These are phyloP conservation scores for Cosmopolites sordidus DNA, from an alignment of 2,888 invertebrate species.

Conservation along the genomic window DNA sequence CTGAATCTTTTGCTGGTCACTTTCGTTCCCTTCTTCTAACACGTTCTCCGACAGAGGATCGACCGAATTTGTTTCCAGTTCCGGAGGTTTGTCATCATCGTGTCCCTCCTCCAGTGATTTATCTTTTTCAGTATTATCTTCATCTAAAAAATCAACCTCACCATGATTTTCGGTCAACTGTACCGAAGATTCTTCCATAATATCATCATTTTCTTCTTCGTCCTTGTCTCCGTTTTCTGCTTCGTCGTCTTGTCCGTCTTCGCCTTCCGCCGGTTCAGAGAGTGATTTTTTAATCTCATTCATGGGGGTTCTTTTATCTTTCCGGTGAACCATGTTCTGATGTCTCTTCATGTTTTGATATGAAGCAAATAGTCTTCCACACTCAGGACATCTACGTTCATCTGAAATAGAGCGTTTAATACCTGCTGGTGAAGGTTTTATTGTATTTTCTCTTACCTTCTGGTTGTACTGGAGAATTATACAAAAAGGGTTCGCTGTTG, in stretches of 20 bases:
- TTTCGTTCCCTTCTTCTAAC: not conserved
- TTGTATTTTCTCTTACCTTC: not conserved
- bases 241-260: no score
- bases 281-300: conserved; percentile 19
- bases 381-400: conserved; percentile 34
- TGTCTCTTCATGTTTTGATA: conserved; percentile 40
- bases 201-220: no score
- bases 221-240: no score
- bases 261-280: no score
- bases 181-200: no score
- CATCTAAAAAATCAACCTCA: no score
- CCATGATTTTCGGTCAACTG: no score
- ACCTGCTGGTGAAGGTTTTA: no score
- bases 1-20: conserved; percentile 39
- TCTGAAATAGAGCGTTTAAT: conserved; percentile 4
- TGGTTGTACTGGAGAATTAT: not conserved
- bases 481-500: not conserved
- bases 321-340: conserved; percentile 34
- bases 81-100: not conserved
- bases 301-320: conserved; percentile 19
- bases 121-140: not conserved
- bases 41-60: not conserved
- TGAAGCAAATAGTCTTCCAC: conserved; percentile 37
- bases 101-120: not conserved
- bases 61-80: no score